These are phyloP conservation scores for Lomographa bimaculata DNA, from an alignment of 2,888 invertebrate genomes.

Conservation along the genomic window DNA sequence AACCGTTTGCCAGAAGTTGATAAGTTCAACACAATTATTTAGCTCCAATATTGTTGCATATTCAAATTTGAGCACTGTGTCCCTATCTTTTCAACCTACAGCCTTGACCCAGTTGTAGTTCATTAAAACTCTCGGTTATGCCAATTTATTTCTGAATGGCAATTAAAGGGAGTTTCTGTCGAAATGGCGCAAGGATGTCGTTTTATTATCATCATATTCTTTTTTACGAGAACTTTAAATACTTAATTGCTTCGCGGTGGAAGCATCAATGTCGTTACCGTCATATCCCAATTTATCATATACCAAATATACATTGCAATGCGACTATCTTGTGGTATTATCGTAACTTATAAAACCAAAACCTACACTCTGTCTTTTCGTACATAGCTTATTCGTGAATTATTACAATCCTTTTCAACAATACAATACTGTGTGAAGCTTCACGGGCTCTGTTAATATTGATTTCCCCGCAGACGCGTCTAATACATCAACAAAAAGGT, in stretches of 20 bases:
- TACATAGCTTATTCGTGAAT: too few species aligned
- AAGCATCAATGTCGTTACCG: conserved; percentile 25
- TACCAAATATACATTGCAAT: too few species aligned
- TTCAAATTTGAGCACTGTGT: conserved; percentile 22
- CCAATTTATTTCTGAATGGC: conserved; percentile 65
- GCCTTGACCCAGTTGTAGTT: conserved; percentile 71
- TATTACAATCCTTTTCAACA: too few species aligned
- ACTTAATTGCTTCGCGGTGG: conserved; percentile 30
- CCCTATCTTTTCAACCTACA: conserved; percentile 31
- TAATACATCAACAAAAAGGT: conserved; percentile 32
- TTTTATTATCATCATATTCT: conserved; percentile 52
- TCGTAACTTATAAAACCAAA: too few species aligned
- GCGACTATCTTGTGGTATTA: too few species aligned
- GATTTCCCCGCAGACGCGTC: conserved; percentile 43
- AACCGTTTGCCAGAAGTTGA: conserved; percentile 13
- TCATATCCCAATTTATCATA: conserved; percentile 14
- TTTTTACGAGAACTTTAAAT: conserved; percentile 51
- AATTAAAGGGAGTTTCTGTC: conserved; percentile 64
- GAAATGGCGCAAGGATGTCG: conserved; percentile 51
- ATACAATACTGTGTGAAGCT: too few species aligned
- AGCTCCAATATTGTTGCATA: conserved; percentile 39
- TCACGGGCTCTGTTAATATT: conserved; percentile 41
- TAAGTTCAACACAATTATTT: conserved; percentile 26
- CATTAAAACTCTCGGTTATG: conserved; percentile 70
- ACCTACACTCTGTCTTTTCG: too few species aligned